Evolutionary conservation across 2,797 vertebrate species (phyloP).

Genomic region (Euthynnus affinis): DNA sequence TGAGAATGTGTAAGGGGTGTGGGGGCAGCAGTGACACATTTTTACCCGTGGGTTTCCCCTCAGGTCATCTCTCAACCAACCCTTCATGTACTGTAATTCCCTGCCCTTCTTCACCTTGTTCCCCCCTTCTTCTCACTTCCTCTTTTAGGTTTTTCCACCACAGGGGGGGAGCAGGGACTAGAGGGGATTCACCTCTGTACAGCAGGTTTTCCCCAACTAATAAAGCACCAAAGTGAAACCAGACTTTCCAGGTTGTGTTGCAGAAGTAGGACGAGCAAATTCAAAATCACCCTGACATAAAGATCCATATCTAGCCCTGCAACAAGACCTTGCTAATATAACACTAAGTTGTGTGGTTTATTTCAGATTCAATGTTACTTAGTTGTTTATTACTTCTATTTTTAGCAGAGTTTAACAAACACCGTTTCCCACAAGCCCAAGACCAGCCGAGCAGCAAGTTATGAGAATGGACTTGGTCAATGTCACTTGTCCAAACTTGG

Average conservation of each 20-base stretch:
- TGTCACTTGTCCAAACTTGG: not conserved
- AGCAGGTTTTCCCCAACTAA: conserved; percentile 9
- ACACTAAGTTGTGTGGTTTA: not conserved
- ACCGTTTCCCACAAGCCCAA: not conserved
- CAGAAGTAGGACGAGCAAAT: not conserved
- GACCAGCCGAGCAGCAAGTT: not conserved
- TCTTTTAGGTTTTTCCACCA: conserved; percentile 38
- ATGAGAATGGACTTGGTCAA: not conserved
- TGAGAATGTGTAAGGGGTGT: conserved; percentile 5
- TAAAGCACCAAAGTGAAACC: not conserved
- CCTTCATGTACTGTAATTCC: conserved; percentile 30
- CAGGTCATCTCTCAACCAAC: conserved; percentile 28
- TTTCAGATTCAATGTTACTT: not conserved
- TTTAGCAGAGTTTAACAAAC: not conserved
- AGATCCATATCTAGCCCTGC: not conserved
- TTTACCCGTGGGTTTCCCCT: conserved; percentile 69
- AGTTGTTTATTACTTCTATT: not conserved
- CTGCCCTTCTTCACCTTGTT: not conserved
- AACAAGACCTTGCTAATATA: not conserved
- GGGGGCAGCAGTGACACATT: conserved; percentile 43
- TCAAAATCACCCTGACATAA: not conserved
- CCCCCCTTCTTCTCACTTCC: not conserved
- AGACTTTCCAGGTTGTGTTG: not conserved
- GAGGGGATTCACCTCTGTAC: conserved; percentile 12
- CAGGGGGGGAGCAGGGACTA: not conserved